A percentile compares a stretch with the other conserved stretches of the same genome.
Evolutionary conservation across 2,888 invertebrate species (phyloP).

Genomic region (Anagyrus pseudococci): DNA sequence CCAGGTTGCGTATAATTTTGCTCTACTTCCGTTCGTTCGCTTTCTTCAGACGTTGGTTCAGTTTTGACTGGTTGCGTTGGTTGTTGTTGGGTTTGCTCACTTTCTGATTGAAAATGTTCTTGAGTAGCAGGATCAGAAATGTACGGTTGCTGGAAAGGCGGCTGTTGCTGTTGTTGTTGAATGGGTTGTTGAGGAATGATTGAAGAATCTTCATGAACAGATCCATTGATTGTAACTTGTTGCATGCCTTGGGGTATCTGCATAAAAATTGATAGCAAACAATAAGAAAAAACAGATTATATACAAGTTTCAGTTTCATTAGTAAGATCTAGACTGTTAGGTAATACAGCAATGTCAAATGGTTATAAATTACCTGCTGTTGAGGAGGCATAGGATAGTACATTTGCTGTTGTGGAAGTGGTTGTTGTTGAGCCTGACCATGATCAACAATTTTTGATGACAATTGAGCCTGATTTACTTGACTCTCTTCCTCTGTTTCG

Average conservation of each 20-base stretch:
- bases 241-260: slow-evolving; percentile 56
- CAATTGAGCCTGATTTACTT: slow-evolving; percentile 53
- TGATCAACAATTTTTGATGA: slow-evolving; percentile 48
- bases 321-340: too few species aligned
- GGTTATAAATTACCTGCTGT: slow-evolving; percentile 45
- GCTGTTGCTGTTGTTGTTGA: slow-evolving; percentile 50
- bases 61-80: slow-evolving; percentile 45
- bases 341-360: neutral
- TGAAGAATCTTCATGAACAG: slow-evolving; percentile 58
- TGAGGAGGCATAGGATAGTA: slow-evolving; percentile 50
- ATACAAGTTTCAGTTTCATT: too few species aligned
- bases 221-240: slow-evolving; percentile 56
- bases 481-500: slow-evolving; percentile 74
- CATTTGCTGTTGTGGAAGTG: slow-evolving; percentile 48
- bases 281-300: slow-evolving; percentile 5
- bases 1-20: slow-evolving; percentile 50
- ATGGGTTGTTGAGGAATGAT: slow-evolving; percentile 53
- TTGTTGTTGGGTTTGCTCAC: slow-evolving; percentile 49
- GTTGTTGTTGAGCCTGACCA: slow-evolving; percentile 44
- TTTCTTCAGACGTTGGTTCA: slow-evolving; percentile 54
- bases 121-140: slow-evolving; percentile 49
- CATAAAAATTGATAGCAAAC: slow-evolving; percentile 1
- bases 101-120: slow-evolving; percentile 56
- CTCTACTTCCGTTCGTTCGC: slow-evolving; percentile 55
- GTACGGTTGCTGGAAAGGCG: slow-evolving; percentile 46